These are phyloP conservation scores for Tipula lateralis DNA, from an alignment of 2,888 invertebrate genomes.

Conservation along the genomic window DNA sequence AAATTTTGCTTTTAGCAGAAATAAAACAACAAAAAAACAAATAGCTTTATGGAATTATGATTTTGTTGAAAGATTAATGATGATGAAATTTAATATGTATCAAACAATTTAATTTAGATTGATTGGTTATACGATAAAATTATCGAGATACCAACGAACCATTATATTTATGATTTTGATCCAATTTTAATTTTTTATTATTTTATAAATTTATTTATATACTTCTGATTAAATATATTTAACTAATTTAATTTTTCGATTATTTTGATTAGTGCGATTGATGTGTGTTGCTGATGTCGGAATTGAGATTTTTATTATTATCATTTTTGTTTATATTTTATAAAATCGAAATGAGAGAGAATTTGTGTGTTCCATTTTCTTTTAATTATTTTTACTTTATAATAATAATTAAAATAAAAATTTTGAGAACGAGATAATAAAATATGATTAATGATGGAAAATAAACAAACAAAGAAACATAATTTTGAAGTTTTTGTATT, in stretches of 20 bases:
- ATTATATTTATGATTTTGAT: not conserved
- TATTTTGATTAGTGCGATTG: not conserved
- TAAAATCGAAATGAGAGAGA: conserved; percentile 9
- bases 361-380: not conserved
- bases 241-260: not conserved
- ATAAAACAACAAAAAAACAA: not conserved
- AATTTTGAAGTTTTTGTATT: not conserved
- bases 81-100: not conserved
- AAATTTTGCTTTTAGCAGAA: not conserved
- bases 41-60: not conserved
- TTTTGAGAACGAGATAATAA: not conserved
- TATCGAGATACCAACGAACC: not conserved
- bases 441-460: not conserved
- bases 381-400: conserved; percentile 24
- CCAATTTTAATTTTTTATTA: not conserved
- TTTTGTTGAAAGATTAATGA: not conserved
- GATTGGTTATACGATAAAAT: not conserved
- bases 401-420: not conserved
- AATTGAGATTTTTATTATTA: too few relatives aligned
- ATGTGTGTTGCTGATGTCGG: not conserved
- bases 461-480: not conserved
- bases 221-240: not conserved
- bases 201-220: not conserved
- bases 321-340: not conserved
- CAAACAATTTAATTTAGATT: not conserved